These are phyloP conservation scores for Liopterus haemorrhoidalis DNA, from an alignment of 2,888 invertebrate genomes.

Conservation along the genomic window DNA sequence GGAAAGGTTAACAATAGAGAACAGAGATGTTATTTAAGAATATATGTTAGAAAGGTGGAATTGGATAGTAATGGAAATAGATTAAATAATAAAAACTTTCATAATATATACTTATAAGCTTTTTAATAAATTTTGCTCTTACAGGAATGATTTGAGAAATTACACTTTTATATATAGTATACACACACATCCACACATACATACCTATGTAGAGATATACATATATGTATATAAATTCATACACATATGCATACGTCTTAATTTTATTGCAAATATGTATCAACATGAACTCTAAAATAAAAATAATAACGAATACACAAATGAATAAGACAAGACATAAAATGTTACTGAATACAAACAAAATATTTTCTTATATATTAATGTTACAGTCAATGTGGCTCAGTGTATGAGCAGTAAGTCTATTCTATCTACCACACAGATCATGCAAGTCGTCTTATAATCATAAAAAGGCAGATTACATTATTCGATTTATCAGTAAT, in stretches of 20 bases:
- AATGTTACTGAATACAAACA: slow-evolving; percentile 12
- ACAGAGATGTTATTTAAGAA: too few species aligned
- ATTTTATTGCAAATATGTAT: slow-evolving; percentile 40
- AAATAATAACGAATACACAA: slow-evolving; percentile 22
- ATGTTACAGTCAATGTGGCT: too few species aligned
- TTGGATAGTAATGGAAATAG: background rate
- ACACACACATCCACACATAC: slow-evolving; percentile 9
- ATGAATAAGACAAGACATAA: slow-evolving; percentile 21
- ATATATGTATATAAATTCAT: slow-evolving; percentile 5
- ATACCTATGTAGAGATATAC: too few species aligned
- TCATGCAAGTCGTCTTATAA: too few species aligned
- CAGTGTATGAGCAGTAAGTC: too few species aligned
- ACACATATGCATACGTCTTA: background rate
- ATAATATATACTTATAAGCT: slow-evolving; percentile 12
- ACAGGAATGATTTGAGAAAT: slow-evolving; percentile 19
- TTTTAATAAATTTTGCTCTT: slow-evolving; percentile 23
- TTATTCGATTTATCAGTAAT: too few species aligned
- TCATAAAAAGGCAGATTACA: too few species aligned
- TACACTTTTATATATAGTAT: slow-evolving; percentile 23
- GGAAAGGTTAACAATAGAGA: too few species aligned
- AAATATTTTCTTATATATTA: too few species aligned
- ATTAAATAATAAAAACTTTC: background rate
- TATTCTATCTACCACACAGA: too few species aligned
- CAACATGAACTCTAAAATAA: slow-evolving; percentile 31
- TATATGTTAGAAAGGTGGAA: background rate